These are phyloP conservation scores for Neolamprologus longior DNA, from an alignment of 2,113 vertebrate species.

Conservation along the genomic window DNA sequence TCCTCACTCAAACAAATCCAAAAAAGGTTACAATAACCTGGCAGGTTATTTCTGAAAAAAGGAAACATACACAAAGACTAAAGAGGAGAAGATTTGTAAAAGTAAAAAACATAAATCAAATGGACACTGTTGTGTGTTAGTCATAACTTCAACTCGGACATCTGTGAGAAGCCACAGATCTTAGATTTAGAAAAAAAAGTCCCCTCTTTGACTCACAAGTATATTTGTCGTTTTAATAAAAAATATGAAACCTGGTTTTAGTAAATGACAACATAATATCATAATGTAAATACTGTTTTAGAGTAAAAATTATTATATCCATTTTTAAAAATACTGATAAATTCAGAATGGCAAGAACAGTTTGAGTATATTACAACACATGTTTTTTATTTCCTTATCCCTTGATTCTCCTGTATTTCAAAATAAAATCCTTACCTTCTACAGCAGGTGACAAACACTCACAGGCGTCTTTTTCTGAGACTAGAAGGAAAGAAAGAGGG, in stretches of 20 bases:
- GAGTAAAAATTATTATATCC: neutral
- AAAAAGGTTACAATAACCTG: neutral
- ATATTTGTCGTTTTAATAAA: neutral
- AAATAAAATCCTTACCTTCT: constrained; percentile 40
- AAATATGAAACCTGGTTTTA: neutral
- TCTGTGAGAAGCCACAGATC: neutral
- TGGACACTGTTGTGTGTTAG: neutral
- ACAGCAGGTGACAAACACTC: neutral
- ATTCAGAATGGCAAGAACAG: neutral
- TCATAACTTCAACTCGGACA: neutral
- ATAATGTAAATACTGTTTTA: neutral
- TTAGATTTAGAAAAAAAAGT: neutral
- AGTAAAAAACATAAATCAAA: neutral
- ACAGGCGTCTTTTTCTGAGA: constrained; percentile 31
- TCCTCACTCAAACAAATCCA: neutral
- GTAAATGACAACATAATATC: neutral
- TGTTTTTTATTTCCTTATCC: neutral
- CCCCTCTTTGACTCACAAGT: neutral
- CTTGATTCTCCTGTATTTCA: neutral
- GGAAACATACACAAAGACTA: neutral
- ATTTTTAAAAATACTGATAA: neutral
- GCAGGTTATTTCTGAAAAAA: neutral
- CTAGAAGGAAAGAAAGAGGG: constrained; percentile 28
- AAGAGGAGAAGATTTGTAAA: neutral
- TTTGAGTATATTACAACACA: neutral